phyloP scores from a whole-genome alignment of 2,888 invertebrate genomes.

The Tanytarsus gracilentus region DNA sequence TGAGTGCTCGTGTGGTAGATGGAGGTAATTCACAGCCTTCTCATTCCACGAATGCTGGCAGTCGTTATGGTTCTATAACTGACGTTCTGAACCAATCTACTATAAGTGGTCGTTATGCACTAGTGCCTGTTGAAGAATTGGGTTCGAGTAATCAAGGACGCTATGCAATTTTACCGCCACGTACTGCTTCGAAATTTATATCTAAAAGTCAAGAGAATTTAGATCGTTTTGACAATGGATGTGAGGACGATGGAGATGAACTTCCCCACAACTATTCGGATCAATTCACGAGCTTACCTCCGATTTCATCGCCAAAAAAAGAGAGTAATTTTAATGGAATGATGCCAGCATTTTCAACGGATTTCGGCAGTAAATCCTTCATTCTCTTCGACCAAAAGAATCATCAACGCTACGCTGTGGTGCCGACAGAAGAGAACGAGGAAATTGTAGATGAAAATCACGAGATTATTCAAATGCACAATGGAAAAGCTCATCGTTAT shows the following conservation, averaged over 20 bases:
- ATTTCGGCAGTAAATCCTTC: slow-evolving; percentile 42
- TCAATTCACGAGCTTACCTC: slow-evolving; percentile 20
- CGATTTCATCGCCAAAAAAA: slow-evolving; percentile 21
- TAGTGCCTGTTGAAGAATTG: slow-evolving; percentile 47
- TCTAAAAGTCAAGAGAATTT: slow-evolving; percentile 41
- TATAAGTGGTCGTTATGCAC: slow-evolving; percentile 43
- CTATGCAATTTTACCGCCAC: slow-evolving; percentile 40
- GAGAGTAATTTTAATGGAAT: slow-evolving; percentile 36
- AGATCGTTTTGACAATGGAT: slow-evolving; percentile 33
- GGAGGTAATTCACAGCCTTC: slow-evolving; percentile 39
- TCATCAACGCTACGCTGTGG: slow-evolving; percentile 54
- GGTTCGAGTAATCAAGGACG: slow-evolving; percentile 35
- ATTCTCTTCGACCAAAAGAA: slow-evolving; percentile 47
- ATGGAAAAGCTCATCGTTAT: slow-evolving; percentile 46
- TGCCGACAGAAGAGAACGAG: slow-evolving; percentile 54
- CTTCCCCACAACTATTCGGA: slow-evolving; percentile 14
- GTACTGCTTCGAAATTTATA: slow-evolving; percentile 38
- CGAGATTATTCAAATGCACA: slow-evolving; percentile 44
- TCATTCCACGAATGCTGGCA: slow-evolving; percentile 32
- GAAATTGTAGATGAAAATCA: slow-evolving; percentile 43
- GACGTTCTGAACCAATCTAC: slow-evolving; percentile 21
- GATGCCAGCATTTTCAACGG: slow-evolving; percentile 43
- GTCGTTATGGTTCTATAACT: slow-evolving; percentile 37
- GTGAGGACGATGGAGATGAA: slow-evolving; percentile 20
- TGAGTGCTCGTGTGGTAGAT: slow-evolving; percentile 31